Evolutionary conservation across 2,888 invertebrate genomes (phyloP).

Genomic region (Eristalis pertinax): DNA sequence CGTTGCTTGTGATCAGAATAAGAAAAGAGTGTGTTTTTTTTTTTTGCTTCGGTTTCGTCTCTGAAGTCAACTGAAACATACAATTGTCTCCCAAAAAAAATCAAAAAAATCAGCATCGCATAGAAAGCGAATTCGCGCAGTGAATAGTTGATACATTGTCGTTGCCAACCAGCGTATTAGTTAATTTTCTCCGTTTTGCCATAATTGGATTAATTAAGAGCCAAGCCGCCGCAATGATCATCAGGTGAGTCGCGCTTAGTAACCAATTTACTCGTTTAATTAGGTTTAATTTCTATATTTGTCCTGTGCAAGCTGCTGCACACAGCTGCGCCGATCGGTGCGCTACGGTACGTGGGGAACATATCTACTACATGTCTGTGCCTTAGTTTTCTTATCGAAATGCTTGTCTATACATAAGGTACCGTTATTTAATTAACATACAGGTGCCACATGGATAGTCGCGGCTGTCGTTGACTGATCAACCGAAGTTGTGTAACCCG

Average conservation of each 20-base stretch:
- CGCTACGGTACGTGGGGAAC: too few relatives aligned
- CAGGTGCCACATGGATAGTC: constrained; percentile 51
- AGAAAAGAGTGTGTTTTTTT: neutral
- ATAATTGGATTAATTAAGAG: constrained; percentile 72
- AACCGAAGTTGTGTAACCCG: constrained; percentile 60
- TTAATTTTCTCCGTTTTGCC: constrained; percentile 51
- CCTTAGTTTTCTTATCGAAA: neutral
- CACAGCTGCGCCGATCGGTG: neutral
- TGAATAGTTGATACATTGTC: constrained; percentile 6
- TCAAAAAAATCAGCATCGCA: neutral
- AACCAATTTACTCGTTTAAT: constrained; percentile 29
- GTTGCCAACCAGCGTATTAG: constrained; percentile 11
- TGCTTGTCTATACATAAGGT: constrained; percentile 22
- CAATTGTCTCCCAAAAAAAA: constrained; percentile 5
- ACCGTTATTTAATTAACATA: constrained; percentile 68
- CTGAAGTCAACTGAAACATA: neutral
- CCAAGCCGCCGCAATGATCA: constrained; percentile 56
- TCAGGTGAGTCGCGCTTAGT: constrained; percentile 53
- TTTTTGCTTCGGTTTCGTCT: neutral
- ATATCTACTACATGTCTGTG: too few relatives aligned
- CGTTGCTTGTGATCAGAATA: constrained; percentile 52
- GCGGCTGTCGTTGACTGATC: constrained; percentile 12
- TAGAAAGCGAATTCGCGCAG: constrained; percentile 31
- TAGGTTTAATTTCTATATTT: constrained; percentile 59
- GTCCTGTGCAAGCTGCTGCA: constrained; percentile 11